phyloP scores from a whole-genome alignment of 2,113 vertebrate genomes.

The Montifringilla adamsi region DNA sequence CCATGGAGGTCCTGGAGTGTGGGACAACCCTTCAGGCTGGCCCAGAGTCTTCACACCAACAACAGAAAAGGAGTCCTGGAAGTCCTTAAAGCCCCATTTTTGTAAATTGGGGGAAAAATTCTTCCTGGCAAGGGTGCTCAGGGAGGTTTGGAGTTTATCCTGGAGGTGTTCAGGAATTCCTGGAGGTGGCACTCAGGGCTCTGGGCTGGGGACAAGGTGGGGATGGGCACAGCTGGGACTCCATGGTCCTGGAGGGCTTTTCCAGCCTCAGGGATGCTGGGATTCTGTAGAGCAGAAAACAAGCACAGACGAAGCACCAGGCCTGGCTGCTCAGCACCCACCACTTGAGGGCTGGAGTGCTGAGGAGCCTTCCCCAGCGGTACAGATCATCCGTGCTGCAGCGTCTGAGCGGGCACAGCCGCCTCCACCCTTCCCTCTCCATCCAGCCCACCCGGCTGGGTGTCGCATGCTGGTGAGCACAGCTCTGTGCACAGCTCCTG shows the following conservation, averaged over 20 bases:
- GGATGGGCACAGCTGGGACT: not conserved
- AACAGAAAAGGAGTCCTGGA: not conserved
- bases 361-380: not conserved
- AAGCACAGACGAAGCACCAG: not conserved
- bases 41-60: no score
- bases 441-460: not conserved
- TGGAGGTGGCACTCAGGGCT: not conserved
- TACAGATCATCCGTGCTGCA: not conserved
- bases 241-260: not conserved
- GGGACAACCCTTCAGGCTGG: not conserved
- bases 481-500: not conserved
- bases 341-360: not conserved
- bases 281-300: not conserved
- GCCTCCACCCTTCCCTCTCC: not conserved
- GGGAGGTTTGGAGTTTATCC: no score
- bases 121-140: not conserved
- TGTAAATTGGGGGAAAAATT: no score
- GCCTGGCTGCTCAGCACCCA: fast-evolving
- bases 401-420: not conserved
- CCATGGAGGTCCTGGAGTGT: no score
- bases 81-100: no score
- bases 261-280: fast-evolving
- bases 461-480: not conserved
- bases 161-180: not conserved
- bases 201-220: not conserved